phyloP scores from a whole-genome alignment of 2,113 vertebrate species.

The Dinomys branickii region DNA sequence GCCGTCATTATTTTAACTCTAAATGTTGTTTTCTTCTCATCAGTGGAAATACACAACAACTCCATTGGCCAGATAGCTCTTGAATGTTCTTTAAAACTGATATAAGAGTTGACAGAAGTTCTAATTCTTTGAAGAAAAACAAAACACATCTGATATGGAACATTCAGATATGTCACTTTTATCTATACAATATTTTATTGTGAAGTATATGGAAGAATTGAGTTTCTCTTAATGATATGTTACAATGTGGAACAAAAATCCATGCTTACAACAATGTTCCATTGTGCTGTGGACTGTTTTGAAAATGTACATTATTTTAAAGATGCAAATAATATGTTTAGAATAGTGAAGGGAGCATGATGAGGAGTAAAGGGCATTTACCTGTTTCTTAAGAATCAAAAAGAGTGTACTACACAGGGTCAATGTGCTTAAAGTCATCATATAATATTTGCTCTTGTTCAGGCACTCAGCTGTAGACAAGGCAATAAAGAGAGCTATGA shows the following conservation, averaged over 20 bases:
- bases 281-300: not conserved
- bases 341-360: not conserved
- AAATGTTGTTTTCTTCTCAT: not conserved
- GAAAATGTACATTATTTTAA: constrained; percentile 39
- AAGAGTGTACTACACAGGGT: not conserved
- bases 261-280: not conserved
- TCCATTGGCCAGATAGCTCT: not conserved
- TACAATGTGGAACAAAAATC: not conserved
- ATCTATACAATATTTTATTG: constrained; percentile 39
- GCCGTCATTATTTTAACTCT: not conserved
- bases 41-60: not conserved
- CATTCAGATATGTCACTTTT: not conserved
- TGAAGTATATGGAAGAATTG: not conserved
- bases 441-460: not conserved
- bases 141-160: not conserved
- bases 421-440: not conserved
- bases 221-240: not conserved
- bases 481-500: not conserved
- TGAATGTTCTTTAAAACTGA: not conserved
- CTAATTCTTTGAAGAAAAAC: not conserved
- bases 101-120: not conserved
- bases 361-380: not conserved
- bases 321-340: not conserved
- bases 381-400: not conserved
- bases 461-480: not conserved